Base-by-base conservation (phyloP, 2,113 vertebrate genomes). In the Eulemur rufifrons region DNA sequence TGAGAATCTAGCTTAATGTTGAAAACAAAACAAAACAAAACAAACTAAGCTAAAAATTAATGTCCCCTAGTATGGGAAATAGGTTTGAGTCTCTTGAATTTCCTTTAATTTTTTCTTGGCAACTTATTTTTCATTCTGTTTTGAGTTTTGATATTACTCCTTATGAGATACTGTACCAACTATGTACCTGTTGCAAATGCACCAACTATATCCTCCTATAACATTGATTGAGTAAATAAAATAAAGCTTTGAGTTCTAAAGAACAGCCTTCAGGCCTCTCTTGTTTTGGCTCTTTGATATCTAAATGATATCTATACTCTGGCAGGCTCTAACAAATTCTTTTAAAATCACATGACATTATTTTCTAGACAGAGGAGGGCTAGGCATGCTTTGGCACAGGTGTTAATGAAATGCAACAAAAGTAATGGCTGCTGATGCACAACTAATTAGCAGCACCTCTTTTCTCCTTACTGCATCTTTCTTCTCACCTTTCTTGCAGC, bases 1-100 rank as follows among this genome's bases (percentile, higher is more conserved):
- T 64, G 81, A 97, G 78, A 97, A 84, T 61, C 59, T 29, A 87
- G 27, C 11, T 32, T 89, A 82, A 95, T 85, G 42, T 54, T 74
- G 78, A 84, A 93, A 92, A 93, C 14, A 68, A 85, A 77, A 89
- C 14, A 68, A 85, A 77, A 89, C 42, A 61, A 87, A 77, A 13
- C 32, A 84, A 89, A 68, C 10, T 32, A 50, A 81, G 29, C 42
- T 66, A 63, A 52, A 91, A 91, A 82, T 32, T 90, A 80, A 89
- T 86, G 89, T 80, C 54, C 29, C 61, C 10, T n/a, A 78, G 34
- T 11, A 32, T 37, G 34, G 37, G 59, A 78, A 6, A 52, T n/a
- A 86, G 4, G 45, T 73, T 59, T 83, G 39, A 12, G 8, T 45
- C 4, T 96, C 59, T 64, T 82, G 29, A 74, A 90, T 86, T 77